Conservation (phyloP, 2,797 vertebrate species). For the Brachyrhaphis roseni region DNA sequence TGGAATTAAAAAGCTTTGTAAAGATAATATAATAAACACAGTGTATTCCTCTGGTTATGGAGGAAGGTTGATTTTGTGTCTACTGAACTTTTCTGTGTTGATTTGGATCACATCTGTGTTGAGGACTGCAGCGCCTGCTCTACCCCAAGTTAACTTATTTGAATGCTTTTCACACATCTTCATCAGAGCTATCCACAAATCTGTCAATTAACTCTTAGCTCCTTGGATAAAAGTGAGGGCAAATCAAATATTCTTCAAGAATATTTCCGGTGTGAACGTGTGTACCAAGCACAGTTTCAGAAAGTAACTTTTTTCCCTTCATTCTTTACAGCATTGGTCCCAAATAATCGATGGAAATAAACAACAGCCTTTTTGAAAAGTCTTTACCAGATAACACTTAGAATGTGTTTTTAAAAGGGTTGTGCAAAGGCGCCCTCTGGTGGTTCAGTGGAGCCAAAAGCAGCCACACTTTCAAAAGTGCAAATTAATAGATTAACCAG, state of each 20-base stretch:
- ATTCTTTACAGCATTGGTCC: not conserved
- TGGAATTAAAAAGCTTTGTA: too few relatives aligned
- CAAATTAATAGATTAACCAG: not conserved
- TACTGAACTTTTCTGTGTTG: too few relatives aligned
- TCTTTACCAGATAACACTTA: not conserved
- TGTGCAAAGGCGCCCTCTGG: slow-evolving; percentile 45
- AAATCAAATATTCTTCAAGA: not conserved
- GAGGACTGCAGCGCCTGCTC: not conserved
- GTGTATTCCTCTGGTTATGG: too few relatives aligned
- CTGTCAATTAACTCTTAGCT: not conserved
- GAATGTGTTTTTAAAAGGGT: not conserved
- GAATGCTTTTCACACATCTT: not conserved
- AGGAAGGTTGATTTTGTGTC: too few relatives aligned
- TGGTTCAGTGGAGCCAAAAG: slow-evolving; percentile 28
- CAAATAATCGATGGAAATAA: not conserved
- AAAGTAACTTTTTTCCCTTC: not conserved
- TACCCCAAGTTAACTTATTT: not conserved
- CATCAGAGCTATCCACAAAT: not conserved
- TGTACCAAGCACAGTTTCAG: not conserved
- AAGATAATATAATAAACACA: too few relatives aligned
- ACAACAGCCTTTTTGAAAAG: not conserved
- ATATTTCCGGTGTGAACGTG: not conserved
- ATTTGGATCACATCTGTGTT: not conserved
- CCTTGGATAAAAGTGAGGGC: not conserved
- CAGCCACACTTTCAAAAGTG: too few relatives aligned